phyloP scores from a whole-genome alignment of 2,797 vertebrate genomes.

The Onychomys leucogaster region DNA sequence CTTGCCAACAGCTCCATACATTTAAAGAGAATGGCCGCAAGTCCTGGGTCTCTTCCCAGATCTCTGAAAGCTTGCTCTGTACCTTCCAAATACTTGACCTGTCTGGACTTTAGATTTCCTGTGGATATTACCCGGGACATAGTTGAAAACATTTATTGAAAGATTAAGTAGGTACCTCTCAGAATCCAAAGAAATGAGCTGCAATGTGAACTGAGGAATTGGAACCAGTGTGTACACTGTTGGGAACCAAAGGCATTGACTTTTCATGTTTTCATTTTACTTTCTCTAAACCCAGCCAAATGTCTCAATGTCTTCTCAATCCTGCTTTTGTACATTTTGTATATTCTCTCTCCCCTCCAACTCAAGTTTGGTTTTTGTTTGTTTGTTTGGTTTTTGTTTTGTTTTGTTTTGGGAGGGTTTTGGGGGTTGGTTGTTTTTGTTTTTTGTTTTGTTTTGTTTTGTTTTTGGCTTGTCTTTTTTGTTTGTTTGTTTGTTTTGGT shows the following conservation, averaged over 20 bases:
- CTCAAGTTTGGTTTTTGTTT: too few species aligned
- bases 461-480: too few species aligned
- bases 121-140: not conserved
- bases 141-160: not conserved
- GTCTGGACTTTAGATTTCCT: conserved; percentile 46
- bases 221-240: not conserved
- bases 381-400: too few species aligned
- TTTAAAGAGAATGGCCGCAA: not conserved
- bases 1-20: not conserved
- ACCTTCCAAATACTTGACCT: conserved; percentile 37
- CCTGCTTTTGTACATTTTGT: not conserved
- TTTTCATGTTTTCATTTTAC: not conserved
- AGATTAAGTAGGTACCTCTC: not conserved
- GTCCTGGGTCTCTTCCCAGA: not conserved
- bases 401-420: too few species aligned
- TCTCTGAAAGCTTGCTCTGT: not conserved
- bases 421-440: too few species aligned
- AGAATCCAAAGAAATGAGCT: not conserved
- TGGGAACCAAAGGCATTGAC: not conserved
- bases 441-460: too few species aligned
- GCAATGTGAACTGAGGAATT: not conserved
- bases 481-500: too few species aligned
- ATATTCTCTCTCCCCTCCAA: not conserved
- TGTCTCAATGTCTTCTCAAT: not conserved
- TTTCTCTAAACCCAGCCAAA: not conserved